A percentile compares a stretch with the other conserved stretches of the same genome.
These are phyloP conservation scores for Callocephalon fimbriatum DNA, from an alignment of 2,113 vertebrate genomes.

Conservation along the genomic window DNA sequence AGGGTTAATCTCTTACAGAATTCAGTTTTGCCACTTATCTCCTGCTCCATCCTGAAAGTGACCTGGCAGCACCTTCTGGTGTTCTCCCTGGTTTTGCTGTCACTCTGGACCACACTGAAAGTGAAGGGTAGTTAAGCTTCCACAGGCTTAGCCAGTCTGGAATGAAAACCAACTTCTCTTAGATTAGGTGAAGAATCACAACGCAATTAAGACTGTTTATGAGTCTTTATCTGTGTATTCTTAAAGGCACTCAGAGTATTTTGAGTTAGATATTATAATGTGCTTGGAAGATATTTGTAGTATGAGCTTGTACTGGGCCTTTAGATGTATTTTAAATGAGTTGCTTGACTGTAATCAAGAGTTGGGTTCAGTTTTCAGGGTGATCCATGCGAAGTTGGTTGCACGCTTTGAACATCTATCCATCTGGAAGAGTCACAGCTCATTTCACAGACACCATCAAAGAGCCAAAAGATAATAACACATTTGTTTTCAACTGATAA, in stretches of 20 bases:
- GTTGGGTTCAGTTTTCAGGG: background rate
- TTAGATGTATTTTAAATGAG: background rate
- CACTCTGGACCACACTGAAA: background rate
- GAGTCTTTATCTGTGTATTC: background rate
- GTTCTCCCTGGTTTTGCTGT: background rate
- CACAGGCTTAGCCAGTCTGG: background rate
- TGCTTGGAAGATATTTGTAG: background rate
- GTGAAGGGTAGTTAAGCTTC: background rate
- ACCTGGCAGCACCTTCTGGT: background rate
- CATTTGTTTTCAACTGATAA: conserved; percentile 20
- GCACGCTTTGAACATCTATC: background rate
- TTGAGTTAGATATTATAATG: background rate
- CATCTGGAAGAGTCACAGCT: conserved; percentile 3
- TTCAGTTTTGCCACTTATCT: background rate
- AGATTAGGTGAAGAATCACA: background rate
- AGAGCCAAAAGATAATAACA: background rate
- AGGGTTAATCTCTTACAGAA: background rate
- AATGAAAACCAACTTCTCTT: background rate
- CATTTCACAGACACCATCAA: background rate
- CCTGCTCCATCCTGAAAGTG: background rate
- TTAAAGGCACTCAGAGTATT: background rate
- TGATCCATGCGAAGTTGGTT: accelerated
- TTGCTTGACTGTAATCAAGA: background rate
- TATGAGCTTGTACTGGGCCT: background rate
- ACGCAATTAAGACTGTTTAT: background rate